Percentiles rank a stretch among this genome's conserved stretches.
phyloP scores from a whole-genome alignment of 2,888 invertebrate genomes.

The Trypoxylon attenuatum region DNA sequence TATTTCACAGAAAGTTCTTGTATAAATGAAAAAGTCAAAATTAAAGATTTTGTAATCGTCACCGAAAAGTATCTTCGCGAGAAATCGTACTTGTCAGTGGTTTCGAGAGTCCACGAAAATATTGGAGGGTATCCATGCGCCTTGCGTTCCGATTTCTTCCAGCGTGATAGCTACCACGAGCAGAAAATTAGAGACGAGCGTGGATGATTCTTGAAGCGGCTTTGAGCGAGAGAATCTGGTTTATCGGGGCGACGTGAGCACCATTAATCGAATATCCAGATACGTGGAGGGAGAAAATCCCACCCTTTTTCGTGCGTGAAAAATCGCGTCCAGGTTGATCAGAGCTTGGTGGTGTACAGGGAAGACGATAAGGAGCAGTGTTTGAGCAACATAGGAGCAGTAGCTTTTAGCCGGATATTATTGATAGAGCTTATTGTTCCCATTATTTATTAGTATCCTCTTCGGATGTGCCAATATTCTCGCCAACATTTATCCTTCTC shows the following conservation, averaged over 20 bases:
- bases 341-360: slow-evolving; percentile 27
- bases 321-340: slow-evolving; percentile 34
- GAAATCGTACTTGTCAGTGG: too few species aligned
- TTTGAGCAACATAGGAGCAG: too few species aligned
- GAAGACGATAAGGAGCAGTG: slow-evolving; percentile 29
- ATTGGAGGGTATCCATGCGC: too few species aligned
- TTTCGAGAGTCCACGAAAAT: too few species aligned
- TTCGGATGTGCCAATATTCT: neutral
- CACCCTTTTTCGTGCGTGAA: slow-evolving; percentile 12
- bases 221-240: slow-evolving; percentile 29
- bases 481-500: neutral
- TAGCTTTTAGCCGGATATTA: neutral
- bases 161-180: too few species aligned
- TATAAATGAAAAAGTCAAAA: too few species aligned
- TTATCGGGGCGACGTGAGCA: slow-evolving; percentile 39
- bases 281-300: slow-evolving; percentile 20
- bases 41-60: too few species aligned
- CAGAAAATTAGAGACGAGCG: neutral
- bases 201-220: slow-evolving; percentile 17
- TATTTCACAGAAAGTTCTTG: too few species aligned
- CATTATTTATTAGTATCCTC: neutral
- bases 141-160: too few species aligned
- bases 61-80: too few species aligned
- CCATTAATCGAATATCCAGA: slow-evolving; percentile 42
- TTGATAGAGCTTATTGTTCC: neutral